These are phyloP conservation scores for Ericerus pela DNA, from an alignment of 1,140 invertebrate genomes.

Conservation along the genomic window DNA sequence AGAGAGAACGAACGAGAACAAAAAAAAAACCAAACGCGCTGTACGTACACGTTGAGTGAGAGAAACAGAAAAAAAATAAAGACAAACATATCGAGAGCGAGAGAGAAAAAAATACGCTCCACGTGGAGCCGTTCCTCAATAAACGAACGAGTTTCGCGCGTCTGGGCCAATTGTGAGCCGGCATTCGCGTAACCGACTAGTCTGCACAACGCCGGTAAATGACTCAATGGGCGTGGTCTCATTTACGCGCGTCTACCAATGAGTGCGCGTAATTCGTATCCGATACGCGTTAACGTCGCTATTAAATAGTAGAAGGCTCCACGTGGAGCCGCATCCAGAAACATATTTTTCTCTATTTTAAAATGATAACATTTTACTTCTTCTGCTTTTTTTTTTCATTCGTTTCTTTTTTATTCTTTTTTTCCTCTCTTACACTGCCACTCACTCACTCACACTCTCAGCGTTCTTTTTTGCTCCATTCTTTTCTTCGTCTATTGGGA, in stretches of 20 bases:
- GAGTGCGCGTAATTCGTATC: constrained; percentile 2
- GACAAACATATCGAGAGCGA: too few species aligned
- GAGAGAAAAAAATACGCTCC: constrained; percentile 13
- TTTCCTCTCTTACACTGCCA: constrained; percentile 1
- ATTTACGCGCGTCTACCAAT: constrained; percentile 15
- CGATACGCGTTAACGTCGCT: constrained; percentile 17
- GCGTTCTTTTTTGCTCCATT: background rate
- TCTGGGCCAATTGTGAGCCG: constrained; percentile 14
- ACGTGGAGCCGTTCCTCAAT: constrained; percentile 15
- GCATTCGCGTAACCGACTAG: background rate
- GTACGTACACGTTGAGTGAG: too few species aligned
- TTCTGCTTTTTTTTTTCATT: too few species aligned
- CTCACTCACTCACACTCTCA: constrained; percentile 6
- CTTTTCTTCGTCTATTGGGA: too few species aligned
- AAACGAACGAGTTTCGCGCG: background rate
- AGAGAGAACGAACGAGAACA: too few species aligned
- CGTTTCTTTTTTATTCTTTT: too few species aligned
- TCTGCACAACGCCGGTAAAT: background rate
- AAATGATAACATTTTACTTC: constrained; percentile 8
- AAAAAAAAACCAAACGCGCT: too few species aligned
- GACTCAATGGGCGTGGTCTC: background rate
- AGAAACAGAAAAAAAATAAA: too few species aligned
- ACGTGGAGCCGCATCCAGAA: constrained; percentile 22
- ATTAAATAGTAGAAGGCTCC: constrained; percentile 17
- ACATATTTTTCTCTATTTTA: constrained; percentile 19